Percentiles rank a stretch among this genome's conserved stretches.
These are phyloP conservation scores for Drosophila trichaetosa DNA, from an alignment of 2,888 invertebrate species.

Conservation along the genomic window DNA sequence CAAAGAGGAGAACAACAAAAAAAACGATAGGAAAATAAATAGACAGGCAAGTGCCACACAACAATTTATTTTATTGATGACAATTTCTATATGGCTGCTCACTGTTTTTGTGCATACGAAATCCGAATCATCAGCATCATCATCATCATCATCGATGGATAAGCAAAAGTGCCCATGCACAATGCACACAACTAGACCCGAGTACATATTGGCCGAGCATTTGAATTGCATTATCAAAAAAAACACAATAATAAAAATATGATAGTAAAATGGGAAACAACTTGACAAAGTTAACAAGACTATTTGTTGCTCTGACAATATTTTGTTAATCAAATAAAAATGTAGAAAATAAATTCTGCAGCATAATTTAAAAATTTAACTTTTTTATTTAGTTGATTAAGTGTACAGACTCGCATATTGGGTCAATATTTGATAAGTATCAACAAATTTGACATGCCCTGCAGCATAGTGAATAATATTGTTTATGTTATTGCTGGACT, in stretches of 20 bases:
- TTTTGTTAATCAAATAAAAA: not conserved
- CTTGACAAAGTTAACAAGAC: not conserved
- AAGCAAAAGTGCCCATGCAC: conserved; percentile 45
- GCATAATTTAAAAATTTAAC: not conserved
- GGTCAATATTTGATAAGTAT: not conserved
- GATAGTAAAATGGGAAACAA: not conserved
- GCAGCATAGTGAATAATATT: not conserved
- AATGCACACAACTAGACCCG: conserved; percentile 36
- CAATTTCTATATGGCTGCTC: conserved; percentile 51
- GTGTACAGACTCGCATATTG: too few species aligned
- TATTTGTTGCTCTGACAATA: conserved; percentile 18
- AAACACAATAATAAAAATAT: conserved; percentile 24
- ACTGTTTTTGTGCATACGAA: conserved; percentile 71
- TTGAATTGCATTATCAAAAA: conserved; percentile 64
- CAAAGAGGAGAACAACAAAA: conserved; percentile 4
- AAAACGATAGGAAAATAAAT: not conserved
- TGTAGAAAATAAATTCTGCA: not conserved
- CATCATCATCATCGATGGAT: conserved; percentile 19
- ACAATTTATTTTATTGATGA: conserved; percentile 75
- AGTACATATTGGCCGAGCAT: conserved; percentile 29
- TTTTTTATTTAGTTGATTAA: too few species aligned
- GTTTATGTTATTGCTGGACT: not conserved
- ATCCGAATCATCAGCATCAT: conserved; percentile 45
- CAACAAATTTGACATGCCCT: not conserved
- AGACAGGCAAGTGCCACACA: conserved; percentile 31